A percentile compares a stretch with the other conserved stretches of the same genome.
Conservation (phyloP, 2,113 vertebrate species). For the Caloenas nicobarica region DNA sequence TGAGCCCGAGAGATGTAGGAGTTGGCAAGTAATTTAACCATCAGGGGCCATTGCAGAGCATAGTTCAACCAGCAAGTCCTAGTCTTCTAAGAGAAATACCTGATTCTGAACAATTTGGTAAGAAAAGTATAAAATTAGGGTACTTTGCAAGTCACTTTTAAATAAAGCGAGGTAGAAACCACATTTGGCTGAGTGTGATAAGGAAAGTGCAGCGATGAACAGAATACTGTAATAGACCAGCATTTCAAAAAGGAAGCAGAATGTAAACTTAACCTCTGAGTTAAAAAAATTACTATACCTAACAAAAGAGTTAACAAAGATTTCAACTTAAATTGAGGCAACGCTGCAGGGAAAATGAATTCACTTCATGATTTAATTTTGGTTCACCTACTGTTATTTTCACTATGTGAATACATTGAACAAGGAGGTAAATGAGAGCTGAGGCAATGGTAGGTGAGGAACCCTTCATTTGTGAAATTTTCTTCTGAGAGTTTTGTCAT, state of each 20-base stretch:
- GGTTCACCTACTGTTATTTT: not conserved
- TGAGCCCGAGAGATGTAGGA: not conserved
- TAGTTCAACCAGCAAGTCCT: not conserved
- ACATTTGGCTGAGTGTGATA: not conserved
- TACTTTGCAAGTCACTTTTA: not conserved
- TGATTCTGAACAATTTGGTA: not conserved
- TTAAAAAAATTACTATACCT: not conserved
- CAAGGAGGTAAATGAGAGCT: not conserved
- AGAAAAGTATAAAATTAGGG: not conserved
- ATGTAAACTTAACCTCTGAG: not conserved
- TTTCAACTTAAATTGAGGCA: not conserved
- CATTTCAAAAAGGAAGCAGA: not conserved
- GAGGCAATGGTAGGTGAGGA: not conserved
- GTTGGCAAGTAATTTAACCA: not conserved
- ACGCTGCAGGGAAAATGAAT: not conserved
- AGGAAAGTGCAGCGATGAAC: not conserved
- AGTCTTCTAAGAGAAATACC: not conserved
- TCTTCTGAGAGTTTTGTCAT: not conserved
- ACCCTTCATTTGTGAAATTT: not conserved
- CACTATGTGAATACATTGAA: not conserved
- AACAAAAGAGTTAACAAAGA: not conserved
- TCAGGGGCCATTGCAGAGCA: not conserved
- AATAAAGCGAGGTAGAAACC: not conserved
- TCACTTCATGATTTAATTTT: not conserved
- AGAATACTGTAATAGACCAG: not conserved